Percentiles rank a stretch among this genome's conserved stretches.
phyloP scores from a whole-genome alignment of 2,113 vertebrate species.

The Sinosuthora webbiana region DNA sequence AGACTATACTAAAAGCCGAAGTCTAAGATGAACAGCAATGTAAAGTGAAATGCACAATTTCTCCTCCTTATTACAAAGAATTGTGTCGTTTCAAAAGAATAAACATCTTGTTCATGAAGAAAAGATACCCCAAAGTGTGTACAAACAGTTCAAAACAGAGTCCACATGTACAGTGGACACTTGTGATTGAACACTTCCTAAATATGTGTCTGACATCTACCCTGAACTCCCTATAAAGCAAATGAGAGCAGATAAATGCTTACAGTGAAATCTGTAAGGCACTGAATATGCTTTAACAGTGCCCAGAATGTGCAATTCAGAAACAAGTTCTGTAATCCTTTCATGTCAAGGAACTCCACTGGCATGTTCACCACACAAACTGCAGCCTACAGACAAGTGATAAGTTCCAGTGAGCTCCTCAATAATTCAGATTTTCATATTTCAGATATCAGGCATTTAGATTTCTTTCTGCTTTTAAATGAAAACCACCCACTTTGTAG shows the following conservation, averaged over 20 bases:
- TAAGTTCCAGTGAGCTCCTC: neutral
- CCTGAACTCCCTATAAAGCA: neutral
- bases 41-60: neutral
- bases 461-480: neutral
- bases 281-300: neutral
- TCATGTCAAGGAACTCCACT: neutral
- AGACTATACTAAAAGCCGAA: neutral
- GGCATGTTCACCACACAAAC: neutral
- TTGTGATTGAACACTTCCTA: neutral
- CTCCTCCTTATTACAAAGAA: neutral
- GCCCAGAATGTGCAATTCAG: neutral
- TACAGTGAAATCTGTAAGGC: neutral
- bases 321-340: neutral
- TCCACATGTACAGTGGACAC: neutral
- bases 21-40: neutral
- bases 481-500: neutral
- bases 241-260: neutral
- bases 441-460: neutral
- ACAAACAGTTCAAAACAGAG: neutral
- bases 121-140: neutral
- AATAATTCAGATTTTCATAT: neutral
- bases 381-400: neutral
- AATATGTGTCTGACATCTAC: neutral
- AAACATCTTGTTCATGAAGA: neutral
- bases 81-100: neutral